Evolutionary conservation across 2,113 vertebrate species (phyloP).

Genomic region (Nesogale talazaci): DNA sequence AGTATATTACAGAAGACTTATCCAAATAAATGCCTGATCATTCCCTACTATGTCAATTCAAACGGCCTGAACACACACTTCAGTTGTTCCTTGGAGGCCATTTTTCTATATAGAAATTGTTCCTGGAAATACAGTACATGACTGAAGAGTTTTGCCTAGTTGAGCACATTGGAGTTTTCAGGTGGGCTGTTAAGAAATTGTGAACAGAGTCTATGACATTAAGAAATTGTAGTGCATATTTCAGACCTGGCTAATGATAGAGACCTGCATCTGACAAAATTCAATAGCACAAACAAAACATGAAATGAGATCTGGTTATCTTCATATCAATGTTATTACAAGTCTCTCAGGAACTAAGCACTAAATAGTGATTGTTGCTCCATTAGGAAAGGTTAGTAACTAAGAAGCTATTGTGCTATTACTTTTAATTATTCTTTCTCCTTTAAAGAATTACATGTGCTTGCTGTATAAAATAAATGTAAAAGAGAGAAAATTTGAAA

Average conservation of each 20-base stretch:
- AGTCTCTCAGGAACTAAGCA: background rate
- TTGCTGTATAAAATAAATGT: slow-evolving; percentile 23
- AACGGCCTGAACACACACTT: slow-evolving; percentile 58
- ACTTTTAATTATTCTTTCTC: slow-evolving; percentile 3
- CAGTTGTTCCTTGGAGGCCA: slow-evolving; percentile 48
- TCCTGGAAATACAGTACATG: slow-evolving; percentile 52
- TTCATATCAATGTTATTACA: slow-evolving; percentile 8
- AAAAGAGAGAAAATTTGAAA: background rate
- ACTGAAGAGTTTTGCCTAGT: slow-evolving; percentile 42
- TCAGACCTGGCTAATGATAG: background rate
- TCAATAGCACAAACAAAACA: background rate
- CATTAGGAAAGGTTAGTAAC: slow-evolving; percentile 18
- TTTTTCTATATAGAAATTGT: slow-evolving; percentile 65
- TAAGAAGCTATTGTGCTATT: background rate
- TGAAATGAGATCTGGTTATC: background rate
- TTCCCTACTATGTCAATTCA: slow-evolving; percentile 73
- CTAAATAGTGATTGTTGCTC: slow-evolving; percentile 10
- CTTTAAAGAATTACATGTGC: background rate
- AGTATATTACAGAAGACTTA: slow-evolving; percentile 73
- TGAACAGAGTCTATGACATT: background rate
- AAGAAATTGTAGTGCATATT: background rate
- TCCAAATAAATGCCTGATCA: slow-evolving; percentile 72
- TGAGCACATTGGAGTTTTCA: background rate
- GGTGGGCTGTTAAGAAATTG: slow-evolving; percentile 35
- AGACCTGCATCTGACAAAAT: background rate